Evolutionary conservation across 2,888 invertebrate species (phyloP).

Genomic region (Erannis defoliaria): DNA sequence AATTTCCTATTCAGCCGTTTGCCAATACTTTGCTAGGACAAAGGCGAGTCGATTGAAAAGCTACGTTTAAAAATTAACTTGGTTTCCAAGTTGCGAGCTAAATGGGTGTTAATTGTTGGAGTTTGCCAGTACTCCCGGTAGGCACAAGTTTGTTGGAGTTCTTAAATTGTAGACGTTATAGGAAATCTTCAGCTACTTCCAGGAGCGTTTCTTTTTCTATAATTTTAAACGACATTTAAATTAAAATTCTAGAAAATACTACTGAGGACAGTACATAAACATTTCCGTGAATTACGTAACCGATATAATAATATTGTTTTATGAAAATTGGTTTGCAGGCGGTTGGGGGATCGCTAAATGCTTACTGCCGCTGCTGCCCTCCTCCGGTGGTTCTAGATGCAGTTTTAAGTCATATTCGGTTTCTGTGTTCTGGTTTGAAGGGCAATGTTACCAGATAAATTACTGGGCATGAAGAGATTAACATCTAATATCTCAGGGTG

Average conservation of each 20-base stretch:
- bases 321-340: no score
- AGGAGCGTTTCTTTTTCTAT: not conserved
- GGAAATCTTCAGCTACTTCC: not conserved
- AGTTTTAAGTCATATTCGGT: no score
- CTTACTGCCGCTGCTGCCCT: no score
- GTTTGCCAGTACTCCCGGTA: slow-evolving; percentile 27
- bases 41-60: slow-evolving; percentile 37
- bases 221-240: not conserved
- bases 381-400: no score
- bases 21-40: slow-evolving; percentile 4
- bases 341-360: no score
- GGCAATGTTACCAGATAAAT: no score
- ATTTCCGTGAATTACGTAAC: no score
- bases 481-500: no score
- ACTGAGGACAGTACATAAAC: no score
- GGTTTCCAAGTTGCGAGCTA: slow-evolving; percentile 30
- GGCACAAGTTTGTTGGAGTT: slow-evolving; percentile 24
- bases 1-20: not conserved
- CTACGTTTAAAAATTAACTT: slow-evolving; percentile 37
- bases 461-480: no score
- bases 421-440: no score
- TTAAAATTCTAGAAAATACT: not conserved
- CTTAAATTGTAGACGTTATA: slow-evolving; percentile 12
- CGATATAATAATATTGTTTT: no score
- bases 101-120: slow-evolving; percentile 47